These are phyloP conservation scores for Hyposoter dolosus DNA, from an alignment of 2,888 invertebrate genomes.

Conservation along the genomic window DNA sequence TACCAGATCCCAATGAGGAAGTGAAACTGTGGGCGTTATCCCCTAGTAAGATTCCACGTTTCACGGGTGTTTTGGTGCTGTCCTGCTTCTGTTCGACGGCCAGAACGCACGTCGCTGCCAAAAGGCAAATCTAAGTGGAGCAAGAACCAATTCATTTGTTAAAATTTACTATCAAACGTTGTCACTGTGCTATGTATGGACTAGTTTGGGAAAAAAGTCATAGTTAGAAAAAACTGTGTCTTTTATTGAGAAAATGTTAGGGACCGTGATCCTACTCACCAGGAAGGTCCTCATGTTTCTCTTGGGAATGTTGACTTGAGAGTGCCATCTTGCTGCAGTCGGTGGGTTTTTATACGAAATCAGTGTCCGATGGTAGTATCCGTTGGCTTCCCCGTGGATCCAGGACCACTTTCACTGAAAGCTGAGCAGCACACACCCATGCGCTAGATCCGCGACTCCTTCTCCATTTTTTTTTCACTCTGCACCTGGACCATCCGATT, in stretches of 20 bases:
- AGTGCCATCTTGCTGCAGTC: constrained; percentile 74
- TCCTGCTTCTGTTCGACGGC: constrained; percentile 57
- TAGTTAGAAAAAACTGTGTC: neutral
- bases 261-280: constrained; percentile 74
- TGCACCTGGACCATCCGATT: constrained; percentile 74
- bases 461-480: constrained; percentile 64
- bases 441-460: constrained; percentile 67
- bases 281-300: constrained; percentile 76
- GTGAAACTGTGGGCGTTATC: constrained; percentile 27
- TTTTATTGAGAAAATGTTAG: neutral
- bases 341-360: constrained; percentile 78
- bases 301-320: constrained; percentile 72
- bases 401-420: constrained; percentile 78
- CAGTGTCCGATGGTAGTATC: constrained; percentile 63
- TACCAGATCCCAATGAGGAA: constrained; percentile 37
- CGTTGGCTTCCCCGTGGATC: constrained; percentile 53
- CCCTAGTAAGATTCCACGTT: constrained; percentile 72
- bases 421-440: constrained; percentile 71
- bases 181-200: neutral
- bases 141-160: neutral
- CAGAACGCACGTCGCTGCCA: constrained; percentile 71
- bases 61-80: constrained; percentile 70
- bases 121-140: constrained; percentile 70
- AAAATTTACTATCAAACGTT: neutral
- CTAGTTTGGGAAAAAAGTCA: neutral